Base-by-base conservation (phyloP, 2,888 invertebrate genomes). In the Amphipyra tragopoginis region DNA sequence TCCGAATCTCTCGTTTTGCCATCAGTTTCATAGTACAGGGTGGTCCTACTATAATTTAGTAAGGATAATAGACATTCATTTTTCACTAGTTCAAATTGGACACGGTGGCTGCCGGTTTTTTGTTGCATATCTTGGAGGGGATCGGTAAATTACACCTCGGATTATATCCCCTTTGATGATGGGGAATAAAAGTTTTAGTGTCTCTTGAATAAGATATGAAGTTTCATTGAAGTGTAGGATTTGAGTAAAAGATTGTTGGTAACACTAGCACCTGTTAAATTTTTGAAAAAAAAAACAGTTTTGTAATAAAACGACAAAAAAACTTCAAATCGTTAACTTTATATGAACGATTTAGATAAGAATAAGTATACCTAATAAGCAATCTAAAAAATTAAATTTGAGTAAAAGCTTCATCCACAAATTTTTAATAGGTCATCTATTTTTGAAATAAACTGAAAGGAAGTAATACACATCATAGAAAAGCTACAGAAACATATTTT, bases 71-170 rank as follows among this genome's bases (percentile, higher is more conserved):
- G 84, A 84, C 88, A 90, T 90, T 87, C 91, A 92, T 92, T 92
- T 92, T 92, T 91, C 91, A 92, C 91, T 87, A 87, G 86, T 86
- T 85, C 87, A 86, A 88, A 92, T 93, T 91, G 88, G 91, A 88
- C 85, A 87, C 87, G 92, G 88, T 85, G 87, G 85, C 80, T 84
- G 85, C 82, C 80, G 67, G 73, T 87, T 90, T 90, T 92, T 91
- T 90, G 86, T 82, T 88, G 88, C 86, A 87, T 87, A 75, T 76
- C 72, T 71, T 74, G 56, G 86, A 84, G 82, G 78, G 78, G 78
- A 72, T 70, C 79, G 83, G 83, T 86, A 90, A 90, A 90, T 90
- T 91, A 90, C 84, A 88, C 85, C 86, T 83, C 80, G 74, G 71
- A 64, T 72, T 67, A 62, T 63, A 65, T 73, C 65, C 65, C 75